phyloP scores from a whole-genome alignment of 2,113 vertebrate species.

The Vidua chalybeata region DNA sequence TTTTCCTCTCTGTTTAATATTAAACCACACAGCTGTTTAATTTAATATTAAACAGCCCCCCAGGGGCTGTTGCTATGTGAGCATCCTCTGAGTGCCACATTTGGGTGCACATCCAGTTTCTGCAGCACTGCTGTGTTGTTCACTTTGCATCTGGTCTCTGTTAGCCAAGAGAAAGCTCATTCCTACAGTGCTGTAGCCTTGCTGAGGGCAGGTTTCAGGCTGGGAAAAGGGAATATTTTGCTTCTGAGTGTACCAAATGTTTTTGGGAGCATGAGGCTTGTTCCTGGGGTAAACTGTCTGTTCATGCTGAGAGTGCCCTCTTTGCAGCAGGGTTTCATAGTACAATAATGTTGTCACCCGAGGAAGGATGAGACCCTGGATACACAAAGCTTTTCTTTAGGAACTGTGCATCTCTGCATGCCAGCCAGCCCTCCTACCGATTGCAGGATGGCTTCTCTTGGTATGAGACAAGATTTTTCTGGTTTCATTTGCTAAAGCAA shows the following conservation, averaged over 20 bases:
- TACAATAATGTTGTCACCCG: rapidly evolving
- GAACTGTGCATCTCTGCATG: neutral
- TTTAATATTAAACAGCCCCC: neutral
- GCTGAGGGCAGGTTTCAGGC: neutral
- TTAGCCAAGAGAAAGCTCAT: neutral
- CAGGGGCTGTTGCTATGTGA: neutral
- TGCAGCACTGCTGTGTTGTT: neutral
- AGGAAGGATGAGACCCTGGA: neutral
- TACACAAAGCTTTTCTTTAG: neutral
- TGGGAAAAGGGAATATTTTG: neutral
- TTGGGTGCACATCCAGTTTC: neutral
- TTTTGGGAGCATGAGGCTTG: neutral
- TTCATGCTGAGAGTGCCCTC: neutral
- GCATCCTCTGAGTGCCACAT: neutral
- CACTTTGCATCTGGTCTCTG: neutral
- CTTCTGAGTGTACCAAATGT: neutral
- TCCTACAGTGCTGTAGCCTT: neutral
- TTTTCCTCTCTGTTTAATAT: neutral
- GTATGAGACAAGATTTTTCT: neutral
- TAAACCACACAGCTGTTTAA: neutral
- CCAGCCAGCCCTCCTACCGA: neutral
- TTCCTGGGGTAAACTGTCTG: neutral
- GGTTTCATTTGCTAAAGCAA: neutral
- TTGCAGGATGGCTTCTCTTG: neutral
- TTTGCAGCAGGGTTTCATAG: rapidly evolving